phyloP scores from a whole-genome alignment of 2,888 invertebrate species.

The Notodonta ziczac region DNA sequence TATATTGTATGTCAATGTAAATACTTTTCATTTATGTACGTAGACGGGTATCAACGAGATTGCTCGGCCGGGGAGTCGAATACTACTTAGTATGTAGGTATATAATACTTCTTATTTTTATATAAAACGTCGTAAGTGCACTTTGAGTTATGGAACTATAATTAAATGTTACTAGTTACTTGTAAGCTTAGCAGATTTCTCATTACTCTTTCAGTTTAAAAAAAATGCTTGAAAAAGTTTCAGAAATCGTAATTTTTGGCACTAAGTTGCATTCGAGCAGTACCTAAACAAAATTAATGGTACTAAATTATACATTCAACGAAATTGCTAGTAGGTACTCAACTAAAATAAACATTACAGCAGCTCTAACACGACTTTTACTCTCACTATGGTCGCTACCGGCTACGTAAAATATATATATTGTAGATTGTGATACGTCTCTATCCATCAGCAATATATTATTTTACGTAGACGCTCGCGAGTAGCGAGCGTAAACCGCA shows the following conservation, averaged over 20 bases:
- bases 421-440: too few species aligned
- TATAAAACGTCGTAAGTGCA: slow-evolving; percentile 77
- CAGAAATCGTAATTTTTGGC: slow-evolving; percentile 43
- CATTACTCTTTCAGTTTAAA: slow-evolving; percentile 6
- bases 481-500: too few species aligned
- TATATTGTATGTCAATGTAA: slow-evolving; percentile 81
- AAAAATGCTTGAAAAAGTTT: neutral
- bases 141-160: slow-evolving; percentile 82
- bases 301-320: slow-evolving; percentile 14
- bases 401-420: too few species aligned
- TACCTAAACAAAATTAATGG: slow-evolving; percentile 1
- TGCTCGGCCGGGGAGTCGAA: slow-evolving; percentile 68
- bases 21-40: slow-evolving; percentile 79
- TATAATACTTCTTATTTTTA: slow-evolving; percentile 75
- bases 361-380: too few species aligned
- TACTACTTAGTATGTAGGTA: slow-evolving; percentile 59
- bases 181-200: slow-evolving; percentile 55
- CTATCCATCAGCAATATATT: too few species aligned
- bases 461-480: too few species aligned
- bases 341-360: too few species aligned
- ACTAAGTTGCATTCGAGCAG: slow-evolving; percentile 30
- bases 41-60: slow-evolving; percentile 71
- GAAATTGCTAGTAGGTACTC: slow-evolving; percentile 1
- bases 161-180: slow-evolving; percentile 54
- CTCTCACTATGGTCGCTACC: too few species aligned